Evolutionary conservation across 2,797 vertebrate genomes (phyloP).

Genomic region (Ctenosaura bakeri): DNA sequence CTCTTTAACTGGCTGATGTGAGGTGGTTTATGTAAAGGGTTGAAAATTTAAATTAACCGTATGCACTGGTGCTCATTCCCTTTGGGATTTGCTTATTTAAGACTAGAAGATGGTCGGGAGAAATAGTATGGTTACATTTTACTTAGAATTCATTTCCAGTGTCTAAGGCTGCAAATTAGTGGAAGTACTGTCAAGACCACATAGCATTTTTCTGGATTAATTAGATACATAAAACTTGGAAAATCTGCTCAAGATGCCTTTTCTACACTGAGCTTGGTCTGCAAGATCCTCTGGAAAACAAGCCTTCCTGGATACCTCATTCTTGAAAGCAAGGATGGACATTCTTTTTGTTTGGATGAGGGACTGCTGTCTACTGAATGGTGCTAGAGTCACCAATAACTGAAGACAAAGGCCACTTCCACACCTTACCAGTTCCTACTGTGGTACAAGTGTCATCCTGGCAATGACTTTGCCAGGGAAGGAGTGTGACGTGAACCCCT

Average conservation of each 20-base stretch:
- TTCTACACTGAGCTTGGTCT: neutral
- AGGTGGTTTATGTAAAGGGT: constrained; percentile 47
- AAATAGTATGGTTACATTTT: constrained; percentile 16
- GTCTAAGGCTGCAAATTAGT: constrained; percentile 2
- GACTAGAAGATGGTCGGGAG: constrained; percentile 36
- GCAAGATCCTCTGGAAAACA: neutral
- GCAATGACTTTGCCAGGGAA: too few species aligned
- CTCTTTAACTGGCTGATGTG: constrained; percentile 41
- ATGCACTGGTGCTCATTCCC: constrained; percentile 42
- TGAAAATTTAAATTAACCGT: constrained; percentile 40
- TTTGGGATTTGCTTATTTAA: constrained; percentile 46
- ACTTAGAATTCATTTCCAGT: neutral
- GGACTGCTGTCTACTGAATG: neutral
- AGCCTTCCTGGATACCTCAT: neutral
- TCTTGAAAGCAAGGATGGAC: neutral
- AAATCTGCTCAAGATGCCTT: neutral
- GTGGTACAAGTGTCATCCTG: too few species aligned
- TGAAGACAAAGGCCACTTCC: too few species aligned
- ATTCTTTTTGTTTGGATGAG: neutral
- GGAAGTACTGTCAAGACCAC: constrained; percentile 6
- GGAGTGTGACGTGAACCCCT: too few species aligned
- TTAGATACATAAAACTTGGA: neutral
- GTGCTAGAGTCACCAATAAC: neutral
- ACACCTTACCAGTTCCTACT: too few species aligned
- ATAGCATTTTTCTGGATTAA: neutral